phyloP scores from a whole-genome alignment of 2,888 invertebrate species.

The Lycia hirtaria region DNA sequence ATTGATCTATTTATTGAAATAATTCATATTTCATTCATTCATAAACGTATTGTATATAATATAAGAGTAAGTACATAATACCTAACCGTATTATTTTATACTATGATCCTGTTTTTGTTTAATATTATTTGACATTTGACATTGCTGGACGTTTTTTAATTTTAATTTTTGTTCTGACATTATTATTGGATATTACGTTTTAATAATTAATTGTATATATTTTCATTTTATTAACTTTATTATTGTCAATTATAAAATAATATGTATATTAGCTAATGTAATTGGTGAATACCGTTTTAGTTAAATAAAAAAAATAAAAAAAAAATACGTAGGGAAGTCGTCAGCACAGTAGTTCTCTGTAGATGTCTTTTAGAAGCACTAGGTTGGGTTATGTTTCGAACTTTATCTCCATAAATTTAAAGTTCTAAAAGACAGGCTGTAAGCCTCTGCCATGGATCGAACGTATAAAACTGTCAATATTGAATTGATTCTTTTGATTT shows the following conservation, averaged over 20 bases:
- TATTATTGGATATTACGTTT: too few relatives aligned
- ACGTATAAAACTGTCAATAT: background rate
- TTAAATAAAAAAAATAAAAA: too few relatives aligned
- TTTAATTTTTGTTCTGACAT: too few relatives aligned
- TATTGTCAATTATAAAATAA: too few relatives aligned
- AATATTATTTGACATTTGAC: too few relatives aligned
- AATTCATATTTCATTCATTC: background rate
- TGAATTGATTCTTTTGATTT: conserved; percentile 26
- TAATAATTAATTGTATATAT: too few relatives aligned
- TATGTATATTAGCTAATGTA: too few relatives aligned
- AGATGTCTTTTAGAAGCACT: conserved; percentile 30
- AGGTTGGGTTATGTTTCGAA: background rate
- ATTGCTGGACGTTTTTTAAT: too few relatives aligned
- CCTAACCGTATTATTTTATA: conserved; percentile 6
- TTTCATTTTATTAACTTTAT: too few relatives aligned
- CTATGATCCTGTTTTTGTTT: too few relatives aligned
- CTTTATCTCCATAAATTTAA: background rate
- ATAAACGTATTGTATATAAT: background rate
- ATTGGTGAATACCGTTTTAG: too few relatives aligned
- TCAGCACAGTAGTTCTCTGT: conserved; percentile 39
- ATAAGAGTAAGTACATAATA: conserved; percentile 23
- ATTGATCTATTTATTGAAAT: background rate
- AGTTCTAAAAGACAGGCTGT: background rate
- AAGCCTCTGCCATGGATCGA: conserved; percentile 7
- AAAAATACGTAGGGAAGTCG: conserved; percentile 29